Conservation (phyloP, 2,113 vertebrate species). For the Ascaphus truei region DNA sequence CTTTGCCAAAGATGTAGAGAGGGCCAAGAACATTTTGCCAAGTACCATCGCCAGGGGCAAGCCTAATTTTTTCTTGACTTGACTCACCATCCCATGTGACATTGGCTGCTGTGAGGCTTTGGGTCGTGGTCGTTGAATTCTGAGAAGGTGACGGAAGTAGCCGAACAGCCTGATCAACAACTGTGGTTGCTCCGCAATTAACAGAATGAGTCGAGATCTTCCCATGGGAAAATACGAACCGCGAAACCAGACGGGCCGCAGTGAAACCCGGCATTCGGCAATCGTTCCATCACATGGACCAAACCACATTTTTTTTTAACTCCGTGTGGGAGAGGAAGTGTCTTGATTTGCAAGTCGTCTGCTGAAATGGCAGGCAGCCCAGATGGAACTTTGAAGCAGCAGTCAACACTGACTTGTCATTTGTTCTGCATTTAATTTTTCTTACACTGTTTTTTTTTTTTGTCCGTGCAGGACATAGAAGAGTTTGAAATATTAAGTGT, state of each 20-base stretch:
- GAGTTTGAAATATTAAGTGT: too few relatives aligned
- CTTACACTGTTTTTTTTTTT: too few relatives aligned
- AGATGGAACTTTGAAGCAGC: too few relatives aligned
- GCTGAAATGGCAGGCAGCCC: too few relatives aligned
- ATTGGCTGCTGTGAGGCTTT: neutral
- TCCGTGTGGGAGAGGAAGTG: too few relatives aligned
- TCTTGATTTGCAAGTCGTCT: too few relatives aligned
- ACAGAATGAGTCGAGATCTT: constrained; percentile 47
- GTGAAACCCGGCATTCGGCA: constrained; percentile 38
- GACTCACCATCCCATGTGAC: constrained; percentile 6
- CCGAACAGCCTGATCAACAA: constrained; percentile 42
- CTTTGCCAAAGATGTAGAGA: neutral
- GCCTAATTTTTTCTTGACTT: constrained; percentile 4
- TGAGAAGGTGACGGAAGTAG: constrained; percentile 16
- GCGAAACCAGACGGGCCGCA: constrained; percentile 38
- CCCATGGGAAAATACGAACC: constrained; percentile 47
- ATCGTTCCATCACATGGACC: neutral
- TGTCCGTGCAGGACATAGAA: too few relatives aligned
- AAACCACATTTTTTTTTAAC: too few relatives aligned
- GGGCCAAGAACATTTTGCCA: constrained; percentile 19
- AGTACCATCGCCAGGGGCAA: constrained; percentile 18
- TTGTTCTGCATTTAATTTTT: too few relatives aligned
- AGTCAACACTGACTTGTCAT: too few relatives aligned
- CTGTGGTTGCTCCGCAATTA: constrained; percentile 45
- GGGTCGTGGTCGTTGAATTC: constrained; percentile 27